phyloP scores from a whole-genome alignment of 1,140 invertebrate species.

The Arion vulgaris region DNA sequence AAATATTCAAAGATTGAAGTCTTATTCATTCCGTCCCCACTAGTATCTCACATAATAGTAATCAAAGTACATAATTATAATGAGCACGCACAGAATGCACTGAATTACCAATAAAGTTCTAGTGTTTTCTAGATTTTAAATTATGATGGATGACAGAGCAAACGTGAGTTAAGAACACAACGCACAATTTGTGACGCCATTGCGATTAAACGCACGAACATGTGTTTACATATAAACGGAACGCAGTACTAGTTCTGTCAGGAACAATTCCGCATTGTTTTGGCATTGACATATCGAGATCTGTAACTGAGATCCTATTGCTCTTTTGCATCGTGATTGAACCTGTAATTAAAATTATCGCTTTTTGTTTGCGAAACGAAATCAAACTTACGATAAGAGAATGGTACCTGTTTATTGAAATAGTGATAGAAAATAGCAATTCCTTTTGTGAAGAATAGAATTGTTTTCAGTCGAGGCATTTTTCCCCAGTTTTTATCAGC shows the following conservation, averaged over 20 bases:
- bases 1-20: no score
- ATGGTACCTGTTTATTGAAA: neutral
- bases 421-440: no score
- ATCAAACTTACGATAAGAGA: neutral
- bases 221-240: neutral
- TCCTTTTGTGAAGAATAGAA: no score
- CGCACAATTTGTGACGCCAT: constrained; percentile 8
- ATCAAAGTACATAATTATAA: neutral
- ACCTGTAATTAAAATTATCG: constrained; percentile 20
- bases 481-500: no score
- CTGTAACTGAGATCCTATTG: neutral
- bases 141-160: constrained; percentile 14
- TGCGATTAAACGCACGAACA: neutral
- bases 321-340: constrained; percentile 29
- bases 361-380: constrained; percentile 2
- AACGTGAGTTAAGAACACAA: constrained; percentile 6
- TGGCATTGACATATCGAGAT: constrained; percentile 20
- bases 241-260: neutral
- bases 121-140: neutral
- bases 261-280: neutral
- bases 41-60: neutral
- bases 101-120: neutral
- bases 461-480: no score
- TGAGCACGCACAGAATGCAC: neutral
- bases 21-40: neutral